These are phyloP conservation scores for Notechis scutatus DNA, from an alignment of 2,113 vertebrate species.

Conservation along the genomic window DNA sequence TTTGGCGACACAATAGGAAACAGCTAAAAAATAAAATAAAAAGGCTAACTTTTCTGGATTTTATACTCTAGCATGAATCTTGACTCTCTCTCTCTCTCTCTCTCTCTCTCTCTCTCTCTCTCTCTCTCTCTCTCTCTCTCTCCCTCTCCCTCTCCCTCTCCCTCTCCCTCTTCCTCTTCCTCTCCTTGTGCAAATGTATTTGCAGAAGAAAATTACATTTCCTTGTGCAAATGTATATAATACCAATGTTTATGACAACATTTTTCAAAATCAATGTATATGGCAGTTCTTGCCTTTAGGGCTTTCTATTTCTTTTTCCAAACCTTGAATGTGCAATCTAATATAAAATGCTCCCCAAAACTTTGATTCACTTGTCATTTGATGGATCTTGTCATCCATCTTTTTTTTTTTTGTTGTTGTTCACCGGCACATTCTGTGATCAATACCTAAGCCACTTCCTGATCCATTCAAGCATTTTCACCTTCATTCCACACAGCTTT, in stretches of 20 bases:
- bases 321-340: slow-evolving; percentile 19
- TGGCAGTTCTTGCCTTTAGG: slow-evolving; percentile 45
- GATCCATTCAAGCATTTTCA: slow-evolving; percentile 27
- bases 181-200: not conserved
- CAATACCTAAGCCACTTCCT: slow-evolving; percentile 15
- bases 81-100: not conserved
- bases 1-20: not conserved
- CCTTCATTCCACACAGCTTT: slow-evolving; percentile 29
- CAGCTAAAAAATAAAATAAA: not conserved
- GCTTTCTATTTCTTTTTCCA: slow-evolving; percentile 36
- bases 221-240: not conserved
- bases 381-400: slow-evolving; percentile 19
- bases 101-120: not conserved
- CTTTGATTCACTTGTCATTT: slow-evolving; percentile 3
- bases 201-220: no score
- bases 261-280: slow-evolving; percentile 34
- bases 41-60: not conserved
- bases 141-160: no score
- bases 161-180: not conserved
- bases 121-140: rapidly evolving
- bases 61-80: not conserved
- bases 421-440: slow-evolving; percentile 2
- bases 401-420: not conserved
- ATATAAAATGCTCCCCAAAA: slow-evolving; percentile 20
- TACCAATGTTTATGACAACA: not conserved